These are phyloP conservation scores for Colletes gigas DNA, from an alignment of 1,140 invertebrate genomes.

Conservation along the genomic window DNA sequence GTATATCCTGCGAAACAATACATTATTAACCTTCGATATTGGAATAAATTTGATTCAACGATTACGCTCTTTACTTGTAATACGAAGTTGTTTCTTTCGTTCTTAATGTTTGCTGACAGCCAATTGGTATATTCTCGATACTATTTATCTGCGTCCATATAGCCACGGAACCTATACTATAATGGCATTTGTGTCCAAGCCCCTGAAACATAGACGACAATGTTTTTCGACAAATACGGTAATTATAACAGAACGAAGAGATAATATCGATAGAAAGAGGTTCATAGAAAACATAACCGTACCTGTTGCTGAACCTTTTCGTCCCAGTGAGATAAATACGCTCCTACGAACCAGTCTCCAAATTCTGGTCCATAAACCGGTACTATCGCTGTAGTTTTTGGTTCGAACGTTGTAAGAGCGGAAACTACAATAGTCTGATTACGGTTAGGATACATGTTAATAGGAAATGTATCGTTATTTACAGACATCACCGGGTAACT, in stretches of 20 bases:
- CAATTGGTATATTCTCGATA: constrained; percentile 77
- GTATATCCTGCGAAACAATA: constrained; percentile 78
- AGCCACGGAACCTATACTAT: constrained; percentile 82
- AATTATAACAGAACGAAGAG: not conserved
- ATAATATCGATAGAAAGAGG: no score
- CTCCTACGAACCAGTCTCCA: constrained; percentile 84
- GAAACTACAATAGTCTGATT: constrained; percentile 74
- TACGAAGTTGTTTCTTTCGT: constrained; percentile 77
- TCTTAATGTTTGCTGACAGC: constrained; percentile 70
- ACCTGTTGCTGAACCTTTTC: constrained; percentile 83
- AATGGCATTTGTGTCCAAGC: constrained; percentile 80
- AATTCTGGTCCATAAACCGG: constrained; percentile 81
- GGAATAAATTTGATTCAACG: not conserved
- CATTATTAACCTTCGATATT: constrained; percentile 1
- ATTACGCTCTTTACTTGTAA: constrained; percentile 76
- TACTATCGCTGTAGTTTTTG: constrained; percentile 77
- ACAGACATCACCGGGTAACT: constrained; percentile 83
- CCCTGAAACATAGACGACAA: constrained; percentile 63
- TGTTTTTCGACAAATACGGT: no score
- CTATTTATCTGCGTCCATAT: constrained; percentile 79
- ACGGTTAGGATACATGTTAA: constrained; percentile 72
- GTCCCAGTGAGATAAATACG: constrained; percentile 82
- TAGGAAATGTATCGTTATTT: constrained; percentile 80
- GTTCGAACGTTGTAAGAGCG: constrained; percentile 77
- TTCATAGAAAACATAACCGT: not conserved